phyloP scores from a whole-genome alignment of 2,888 invertebrate species.

The Imbricaverruca yamaguchii region DNA sequence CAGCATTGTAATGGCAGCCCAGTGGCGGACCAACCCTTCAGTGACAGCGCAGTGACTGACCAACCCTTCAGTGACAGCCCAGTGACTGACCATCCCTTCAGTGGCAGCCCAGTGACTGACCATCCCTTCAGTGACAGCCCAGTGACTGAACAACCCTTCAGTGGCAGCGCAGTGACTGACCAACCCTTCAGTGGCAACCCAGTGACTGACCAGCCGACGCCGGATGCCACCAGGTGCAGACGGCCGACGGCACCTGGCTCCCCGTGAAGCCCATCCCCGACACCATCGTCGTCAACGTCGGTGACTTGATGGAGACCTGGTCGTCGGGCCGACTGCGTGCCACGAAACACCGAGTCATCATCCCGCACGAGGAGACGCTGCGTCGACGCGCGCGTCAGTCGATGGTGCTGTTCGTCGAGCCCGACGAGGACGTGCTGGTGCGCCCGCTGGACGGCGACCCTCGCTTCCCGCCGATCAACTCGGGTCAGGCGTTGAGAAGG shows the following conservation, averaged over 20 bases:
- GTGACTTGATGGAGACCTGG: slow-evolving; percentile 66
- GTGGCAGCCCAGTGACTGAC: no score
- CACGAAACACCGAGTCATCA: slow-evolving; percentile 60
- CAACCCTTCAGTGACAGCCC: no score
- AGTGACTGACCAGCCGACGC: no score
- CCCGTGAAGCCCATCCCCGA: slow-evolving; percentile 45
- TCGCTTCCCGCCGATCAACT: slow-evolving; percentile 23
- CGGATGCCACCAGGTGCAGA: slow-evolving; percentile 48
- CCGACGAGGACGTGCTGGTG: slow-evolving; percentile 52
- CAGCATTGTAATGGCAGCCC: no score
- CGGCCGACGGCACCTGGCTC: slow-evolving; percentile 60
- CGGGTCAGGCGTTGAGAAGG: slow-evolving; percentile 23
- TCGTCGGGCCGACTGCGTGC: slow-evolving; percentile 62
- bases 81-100: no score
- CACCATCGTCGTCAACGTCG: slow-evolving; percentile 60
- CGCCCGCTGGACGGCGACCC: slow-evolving; percentile 42
- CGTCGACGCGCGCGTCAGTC: slow-evolving; percentile 62
- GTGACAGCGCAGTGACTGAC: no score
- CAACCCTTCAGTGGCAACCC: no score
- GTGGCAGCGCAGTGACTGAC: no score
- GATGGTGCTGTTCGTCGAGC: slow-evolving; percentile 68
- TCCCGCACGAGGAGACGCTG: slow-evolving; percentile 56
- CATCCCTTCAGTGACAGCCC: no score
- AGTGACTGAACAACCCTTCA: no score
- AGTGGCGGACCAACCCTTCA: no score